These are phyloP conservation scores for Macaca nemestrina DNA, from an alignment of 2,113 vertebrate genomes.

Conservation along the genomic window DNA sequence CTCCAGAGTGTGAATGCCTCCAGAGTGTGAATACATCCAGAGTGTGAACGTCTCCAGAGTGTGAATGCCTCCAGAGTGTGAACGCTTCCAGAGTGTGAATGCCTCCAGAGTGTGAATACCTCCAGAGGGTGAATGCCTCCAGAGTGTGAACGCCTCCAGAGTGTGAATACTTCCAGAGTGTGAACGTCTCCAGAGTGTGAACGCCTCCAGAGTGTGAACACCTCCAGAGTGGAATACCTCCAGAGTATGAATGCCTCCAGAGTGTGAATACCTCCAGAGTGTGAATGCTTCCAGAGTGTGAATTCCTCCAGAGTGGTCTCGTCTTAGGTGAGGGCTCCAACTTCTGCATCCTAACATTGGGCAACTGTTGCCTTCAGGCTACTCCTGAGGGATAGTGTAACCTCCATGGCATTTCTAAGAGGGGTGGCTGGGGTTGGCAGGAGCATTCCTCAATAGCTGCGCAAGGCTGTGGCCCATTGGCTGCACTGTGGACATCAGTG, in stretches of 20 bases:
- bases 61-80: too few relatives aligned
- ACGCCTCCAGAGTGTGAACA: rapidly evolving
- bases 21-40: too few relatives aligned
- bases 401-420: background rate
- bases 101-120: rapidly evolving
- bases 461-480: background rate
- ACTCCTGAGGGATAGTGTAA: background rate
- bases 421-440: background rate
- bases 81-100: rapidly evolving
- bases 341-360: background rate
- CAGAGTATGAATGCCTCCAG: background rate
- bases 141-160: rapidly evolving
- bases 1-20: too few relatives aligned
- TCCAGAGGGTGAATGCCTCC: rapidly evolving
- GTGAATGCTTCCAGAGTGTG: background rate
- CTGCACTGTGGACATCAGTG: background rate
- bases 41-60: rapidly evolving
- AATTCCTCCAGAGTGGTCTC: background rate
- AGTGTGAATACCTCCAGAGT: background rate
- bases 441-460: background rate
- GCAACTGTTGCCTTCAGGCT: background rate
- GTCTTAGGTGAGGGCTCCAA: background rate
- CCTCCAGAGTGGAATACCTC: background rate
- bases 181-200: too few relatives aligned
- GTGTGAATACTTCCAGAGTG: too few relatives aligned